Conservation (phyloP, 2,113 vertebrate genomes). For the Etheostoma cragini region DNA sequence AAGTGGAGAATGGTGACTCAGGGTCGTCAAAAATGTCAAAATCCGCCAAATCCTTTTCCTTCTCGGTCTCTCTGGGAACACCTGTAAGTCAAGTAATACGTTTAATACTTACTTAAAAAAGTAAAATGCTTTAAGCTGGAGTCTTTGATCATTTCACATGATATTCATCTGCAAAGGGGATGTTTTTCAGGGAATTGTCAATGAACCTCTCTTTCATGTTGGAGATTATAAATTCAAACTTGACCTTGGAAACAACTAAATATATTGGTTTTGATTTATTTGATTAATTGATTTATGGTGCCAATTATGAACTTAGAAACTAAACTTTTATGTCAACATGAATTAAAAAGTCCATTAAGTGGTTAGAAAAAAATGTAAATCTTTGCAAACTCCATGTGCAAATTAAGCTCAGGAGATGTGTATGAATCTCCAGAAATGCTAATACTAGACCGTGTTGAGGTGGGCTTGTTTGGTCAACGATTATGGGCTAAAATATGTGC, state of each 20-base stretch:
- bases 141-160: background rate
- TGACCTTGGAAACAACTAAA: no score
- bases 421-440: no score
- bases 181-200: no score
- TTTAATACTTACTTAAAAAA: no score
- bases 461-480: background rate
- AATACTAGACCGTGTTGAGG: background rate
- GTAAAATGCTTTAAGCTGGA: no score
- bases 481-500: no score
- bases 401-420: background rate
- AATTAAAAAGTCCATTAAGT: background rate
- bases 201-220: no score
- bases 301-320: background rate
- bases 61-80: conserved; percentile 89
- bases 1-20: conserved; percentile 93
- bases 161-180: background rate
- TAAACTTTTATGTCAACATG: background rate
- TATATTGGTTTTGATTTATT: background rate
- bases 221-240: background rate
- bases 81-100: conserved; percentile 77
- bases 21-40: conserved; percentile 99
- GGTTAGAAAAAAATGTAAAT: background rate
- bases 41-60: conserved; percentile 93
- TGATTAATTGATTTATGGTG: background rate
- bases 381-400: background rate